Percentiles rank a stretch among this genome's conserved stretches.
These are phyloP conservation scores for Diplodus sargus DNA, from an alignment of 2,797 vertebrate genomes.

Conservation along the genomic window DNA sequence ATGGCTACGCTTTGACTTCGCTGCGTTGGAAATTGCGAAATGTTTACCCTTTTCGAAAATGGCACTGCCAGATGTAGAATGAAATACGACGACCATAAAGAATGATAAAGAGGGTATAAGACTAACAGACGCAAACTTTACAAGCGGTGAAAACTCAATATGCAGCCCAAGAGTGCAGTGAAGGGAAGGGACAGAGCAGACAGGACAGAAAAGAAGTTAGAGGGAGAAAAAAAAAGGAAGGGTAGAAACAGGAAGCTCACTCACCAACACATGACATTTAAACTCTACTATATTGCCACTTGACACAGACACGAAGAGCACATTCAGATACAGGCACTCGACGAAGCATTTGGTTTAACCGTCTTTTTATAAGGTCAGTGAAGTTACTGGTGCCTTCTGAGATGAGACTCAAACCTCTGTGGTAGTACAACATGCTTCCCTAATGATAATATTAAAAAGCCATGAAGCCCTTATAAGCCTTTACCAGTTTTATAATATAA, in stretches of 20 bases:
- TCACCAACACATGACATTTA: conserved; percentile 39
- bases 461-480: conserved; percentile 9
- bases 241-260: conserved; percentile 57
- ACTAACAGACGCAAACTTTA: conserved; percentile 29
- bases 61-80: conserved; percentile 45
- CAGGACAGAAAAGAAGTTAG: neutral
- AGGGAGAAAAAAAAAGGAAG: conserved; percentile 35
- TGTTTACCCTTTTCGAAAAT: conserved; percentile 54
- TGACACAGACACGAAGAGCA: neutral
- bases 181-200: conserved; percentile 16
- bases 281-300: neutral
- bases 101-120: conserved; percentile 17
- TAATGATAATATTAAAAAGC: conserved; percentile 24
- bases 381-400: conserved; percentile 32
- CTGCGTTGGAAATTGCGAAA: conserved; percentile 47
- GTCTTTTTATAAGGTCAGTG: conserved; percentile 27
- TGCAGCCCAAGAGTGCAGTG: neutral
- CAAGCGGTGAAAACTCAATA: conserved; percentile 4
- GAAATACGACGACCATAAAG: conserved; percentile 39
- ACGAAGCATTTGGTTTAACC: conserved; percentile 10
- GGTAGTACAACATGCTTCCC: conserved; percentile 20
- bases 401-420: conserved; percentile 22
- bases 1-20: conserved; percentile 32
- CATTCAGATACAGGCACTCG: neutral
- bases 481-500: neutral